phyloP scores from a whole-genome alignment of 2,888 invertebrate genomes.

The Polymixis flavicincta region DNA sequence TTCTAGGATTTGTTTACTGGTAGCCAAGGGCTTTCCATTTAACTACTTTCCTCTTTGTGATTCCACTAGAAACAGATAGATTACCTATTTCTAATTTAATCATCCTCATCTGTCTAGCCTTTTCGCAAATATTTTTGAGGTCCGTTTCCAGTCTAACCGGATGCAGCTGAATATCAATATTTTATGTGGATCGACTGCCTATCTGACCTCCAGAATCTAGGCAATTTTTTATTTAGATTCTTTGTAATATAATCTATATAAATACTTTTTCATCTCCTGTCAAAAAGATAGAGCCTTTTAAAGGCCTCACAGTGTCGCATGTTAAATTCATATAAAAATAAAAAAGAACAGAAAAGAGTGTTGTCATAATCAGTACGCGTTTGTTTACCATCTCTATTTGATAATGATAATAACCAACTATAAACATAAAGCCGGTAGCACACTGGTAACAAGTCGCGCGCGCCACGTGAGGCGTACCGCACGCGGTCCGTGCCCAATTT shows the following conservation, averaged over 20 bases:
- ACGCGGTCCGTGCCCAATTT: conserved; percentile 65
- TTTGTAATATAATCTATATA: not conserved
- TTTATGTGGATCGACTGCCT: too few species aligned
- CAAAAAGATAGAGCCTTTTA: not conserved
- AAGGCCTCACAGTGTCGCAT: too few species aligned
- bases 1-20: not conserved
- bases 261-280: too few species aligned
- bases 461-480: conserved; percentile 54
- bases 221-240: not conserved
- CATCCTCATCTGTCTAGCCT: too few species aligned
- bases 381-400: conserved; percentile 7
- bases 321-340: too few species aligned
- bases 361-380: too few species aligned
- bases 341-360: too few species aligned
- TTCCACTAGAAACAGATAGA: not conserved
- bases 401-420: conserved; percentile 12
- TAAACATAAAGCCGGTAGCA: conserved; percentile 58
- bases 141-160: too few species aligned
- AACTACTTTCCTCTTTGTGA: not conserved
- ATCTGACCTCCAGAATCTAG: too few species aligned
- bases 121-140: too few species aligned
- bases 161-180: too few species aligned
- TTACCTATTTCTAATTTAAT: not conserved
- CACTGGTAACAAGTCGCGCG: conserved; percentile 54
- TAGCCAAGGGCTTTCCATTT: rapidly evolving